phyloP scores from a whole-genome alignment of 2,797 vertebrate genomes.

The Cheirogaleus major region DNA sequence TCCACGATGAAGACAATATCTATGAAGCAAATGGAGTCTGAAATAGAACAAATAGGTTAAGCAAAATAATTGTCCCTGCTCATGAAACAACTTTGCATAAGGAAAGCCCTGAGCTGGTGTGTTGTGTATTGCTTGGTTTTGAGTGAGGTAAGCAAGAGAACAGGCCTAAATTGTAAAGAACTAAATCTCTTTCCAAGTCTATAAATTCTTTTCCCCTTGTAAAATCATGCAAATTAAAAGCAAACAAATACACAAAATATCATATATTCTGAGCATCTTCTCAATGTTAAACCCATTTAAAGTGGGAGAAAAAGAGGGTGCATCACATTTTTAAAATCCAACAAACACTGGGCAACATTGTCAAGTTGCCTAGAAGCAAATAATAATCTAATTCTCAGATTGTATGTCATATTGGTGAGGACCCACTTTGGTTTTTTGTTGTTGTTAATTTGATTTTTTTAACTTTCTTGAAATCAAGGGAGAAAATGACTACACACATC shows the following conservation, averaged over 20 bases:
- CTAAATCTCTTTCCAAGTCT: neutral
- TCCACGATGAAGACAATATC: slow-evolving; percentile 91
- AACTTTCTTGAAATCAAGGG: slow-evolving; percentile 18
- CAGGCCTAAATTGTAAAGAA: neutral
- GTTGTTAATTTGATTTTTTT: neutral
- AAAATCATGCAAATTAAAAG: slow-evolving; percentile 5
- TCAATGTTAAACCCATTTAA: neutral
- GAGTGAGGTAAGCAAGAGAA: neutral
- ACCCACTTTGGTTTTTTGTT: neutral
- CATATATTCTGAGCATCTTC: neutral
- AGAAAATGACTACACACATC: neutral
- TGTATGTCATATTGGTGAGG: neutral
- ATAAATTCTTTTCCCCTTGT: neutral
- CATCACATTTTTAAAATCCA: slow-evolving; percentile 7
- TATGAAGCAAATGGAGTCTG: slow-evolving; percentile 80
- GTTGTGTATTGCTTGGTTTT: neutral
- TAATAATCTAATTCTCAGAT: neutral
- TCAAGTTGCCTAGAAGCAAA: neutral
- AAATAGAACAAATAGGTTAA: slow-evolving; percentile 64
- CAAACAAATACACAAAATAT: neutral
- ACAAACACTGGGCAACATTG: neutral
- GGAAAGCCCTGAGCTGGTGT: neutral
- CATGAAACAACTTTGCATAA: neutral
- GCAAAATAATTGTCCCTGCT: neutral
- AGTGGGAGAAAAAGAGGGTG: neutral